phyloP scores from a whole-genome alignment of 1,140 invertebrate genomes.

The Trichoplusia ni region DNA sequence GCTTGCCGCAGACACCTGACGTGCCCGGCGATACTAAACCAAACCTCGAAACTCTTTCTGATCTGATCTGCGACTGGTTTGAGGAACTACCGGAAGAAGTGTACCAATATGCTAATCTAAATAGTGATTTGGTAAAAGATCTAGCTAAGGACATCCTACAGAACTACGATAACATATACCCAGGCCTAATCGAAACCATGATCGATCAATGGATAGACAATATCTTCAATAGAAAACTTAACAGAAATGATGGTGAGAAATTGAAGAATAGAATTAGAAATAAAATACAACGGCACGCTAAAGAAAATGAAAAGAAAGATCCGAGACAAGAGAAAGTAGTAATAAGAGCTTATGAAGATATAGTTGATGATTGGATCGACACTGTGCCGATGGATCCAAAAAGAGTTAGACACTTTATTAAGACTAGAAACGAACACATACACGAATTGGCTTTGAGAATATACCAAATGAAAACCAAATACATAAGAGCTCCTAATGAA shows the following conservation, averaged over 20 bases:
- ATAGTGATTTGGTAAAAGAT: neutral
- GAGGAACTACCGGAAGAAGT: neutral
- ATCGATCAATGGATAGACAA: constrained; percentile 8
- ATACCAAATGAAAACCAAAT: neutral
- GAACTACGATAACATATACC: neutral
- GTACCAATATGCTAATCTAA: neutral
- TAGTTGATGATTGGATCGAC: constrained; percentile 31
- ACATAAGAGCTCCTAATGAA: neutral
- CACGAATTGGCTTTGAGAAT: constrained; percentile 1
- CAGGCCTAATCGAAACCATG: neutral
- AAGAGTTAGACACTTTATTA: neutral
- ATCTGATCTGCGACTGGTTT: neutral
- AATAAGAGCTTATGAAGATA: constrained; percentile 29
- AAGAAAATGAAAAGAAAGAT: neutral
- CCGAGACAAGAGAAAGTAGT: neutral
- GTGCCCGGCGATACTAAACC: neutral
- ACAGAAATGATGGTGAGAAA: neutral
- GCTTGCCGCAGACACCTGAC: too few relatives aligned
- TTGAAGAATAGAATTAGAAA: constrained; percentile 20
- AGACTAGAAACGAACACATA: constrained; percentile 8
- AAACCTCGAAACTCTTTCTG: neutral
- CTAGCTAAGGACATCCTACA: constrained; percentile 4
- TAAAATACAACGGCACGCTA: neutral
- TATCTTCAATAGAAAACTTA: neutral
- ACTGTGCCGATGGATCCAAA: neutral